Base-by-base conservation (phyloP, 1,140 invertebrate genomes). In the Bicyclus anynana region DNA sequence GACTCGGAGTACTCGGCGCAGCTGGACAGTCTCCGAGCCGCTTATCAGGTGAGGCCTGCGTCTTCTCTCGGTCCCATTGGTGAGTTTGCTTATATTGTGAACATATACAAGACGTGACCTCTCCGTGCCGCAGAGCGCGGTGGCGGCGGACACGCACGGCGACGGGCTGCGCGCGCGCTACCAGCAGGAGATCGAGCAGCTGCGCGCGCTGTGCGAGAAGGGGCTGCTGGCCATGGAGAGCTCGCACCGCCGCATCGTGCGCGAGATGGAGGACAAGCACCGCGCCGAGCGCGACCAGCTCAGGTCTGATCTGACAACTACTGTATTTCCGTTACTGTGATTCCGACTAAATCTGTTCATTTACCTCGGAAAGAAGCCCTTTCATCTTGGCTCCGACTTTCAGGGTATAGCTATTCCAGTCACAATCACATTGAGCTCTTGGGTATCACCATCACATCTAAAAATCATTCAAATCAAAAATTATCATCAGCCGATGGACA, bases 221-320 rank as follows among this genome's bases (percentile, higher is more conserved):
- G 96, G 96, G 5, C 87, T 97, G 53, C 80, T 93, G 57, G 94
- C 95, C 5, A 96, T 97, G 94, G 96, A 97, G 80, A 95, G 94
- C 72, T 96, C 95, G 63, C 95, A 97, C 82, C 90, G 94, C n/a
- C 91, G 95, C 46, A 94, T 96, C 38, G 92, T 97, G 35, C 91
- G 93, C 38, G 95, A 97, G 72, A 91, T 97, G 85, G 94, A 96
- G 69, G 94, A 96, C 69, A 94, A 95, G 69, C 96, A 97, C 80
- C 91, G 92, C 38, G 91, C 93, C 54, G 96, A 97, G 77, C 69
- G 95, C 18, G 92, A 94, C 50, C 91, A 91, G 58, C 84, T 95
- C 40, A 89, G 92, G 81, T 89, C 5, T 20, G 5, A 14, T 16
- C n/a, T 3, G n/a, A n/a, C n/a, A n/a, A n/a, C n/a, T n/a, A n/a